Evolutionary conservation across 1,140 invertebrate species (phyloP).

Genomic region (Chrysoperla carnea): DNA sequence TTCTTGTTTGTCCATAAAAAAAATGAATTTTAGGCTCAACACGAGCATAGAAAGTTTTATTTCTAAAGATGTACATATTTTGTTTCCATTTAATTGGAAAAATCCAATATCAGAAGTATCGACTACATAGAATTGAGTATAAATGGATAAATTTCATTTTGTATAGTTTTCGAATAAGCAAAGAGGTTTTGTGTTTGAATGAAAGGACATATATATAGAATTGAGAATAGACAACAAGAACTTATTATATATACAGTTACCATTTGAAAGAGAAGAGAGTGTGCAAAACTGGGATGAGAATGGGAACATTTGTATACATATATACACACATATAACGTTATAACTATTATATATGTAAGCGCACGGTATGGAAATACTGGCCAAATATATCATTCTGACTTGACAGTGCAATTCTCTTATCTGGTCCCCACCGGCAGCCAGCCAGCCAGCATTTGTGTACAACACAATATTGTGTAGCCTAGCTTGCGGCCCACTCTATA

Average conservation of each 20-base stretch:
- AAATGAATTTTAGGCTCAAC: no score
- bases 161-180: no score
- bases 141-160: no score
- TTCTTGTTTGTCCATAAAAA: no score
- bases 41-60: no score
- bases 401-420: constrained; percentile 78
- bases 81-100: no score
- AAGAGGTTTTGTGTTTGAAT: no score
- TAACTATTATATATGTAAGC: constrained; percentile 13
- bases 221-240: no score
- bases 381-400: constrained; percentile 72
- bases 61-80: no score
- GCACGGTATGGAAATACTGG: constrained; percentile 61
- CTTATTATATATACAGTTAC: constrained; percentile 19
- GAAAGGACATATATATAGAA: no score
- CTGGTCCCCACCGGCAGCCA: constrained; percentile 32
- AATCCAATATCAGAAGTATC: no score
- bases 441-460: constrained; percentile 4
- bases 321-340: constrained; percentile 7
- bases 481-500: constrained; percentile 2
- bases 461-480: constrained; percentile 19
- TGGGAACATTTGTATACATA: constrained; percentile 13
- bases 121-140: no score
- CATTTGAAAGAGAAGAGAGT: constrained; percentile 6
- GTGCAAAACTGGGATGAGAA: constrained; percentile 18